Percentiles rank a stretch among this genome's conserved stretches.
These are phyloP conservation scores for Lagopus muta DNA, from an alignment of 2,113 vertebrate species.

Conservation along the genomic window DNA sequence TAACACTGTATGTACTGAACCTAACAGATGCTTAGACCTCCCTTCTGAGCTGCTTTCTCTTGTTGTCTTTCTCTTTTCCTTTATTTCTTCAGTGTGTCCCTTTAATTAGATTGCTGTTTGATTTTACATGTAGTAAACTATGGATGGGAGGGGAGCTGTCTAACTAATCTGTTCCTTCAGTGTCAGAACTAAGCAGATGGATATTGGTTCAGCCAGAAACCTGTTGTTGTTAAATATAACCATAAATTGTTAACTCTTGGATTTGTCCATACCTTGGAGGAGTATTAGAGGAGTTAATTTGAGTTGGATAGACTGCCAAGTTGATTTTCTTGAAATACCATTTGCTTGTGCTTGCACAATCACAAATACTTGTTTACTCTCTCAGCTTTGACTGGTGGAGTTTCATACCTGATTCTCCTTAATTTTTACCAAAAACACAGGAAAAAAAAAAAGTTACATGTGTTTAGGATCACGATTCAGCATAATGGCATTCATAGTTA, in stretches of 20 bases:
- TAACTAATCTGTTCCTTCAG: background rate
- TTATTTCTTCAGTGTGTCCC: background rate
- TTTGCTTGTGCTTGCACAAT: background rate
- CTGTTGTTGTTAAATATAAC: background rate
- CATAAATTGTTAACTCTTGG: background rate
- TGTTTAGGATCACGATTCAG: background rate
- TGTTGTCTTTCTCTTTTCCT: background rate
- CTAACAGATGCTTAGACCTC: background rate
- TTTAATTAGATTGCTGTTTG: background rate
- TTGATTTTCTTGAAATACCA: background rate
- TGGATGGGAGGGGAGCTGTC: background rate
- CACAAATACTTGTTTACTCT: background rate
- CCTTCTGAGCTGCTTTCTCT: rapidly evolving
- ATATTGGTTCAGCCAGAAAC: background rate
- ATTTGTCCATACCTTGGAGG: background rate
- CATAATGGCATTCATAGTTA: background rate
- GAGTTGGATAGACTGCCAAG: background rate
- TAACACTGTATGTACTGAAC: background rate
- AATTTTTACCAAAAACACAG: background rate
- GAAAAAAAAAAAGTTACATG: background rate
- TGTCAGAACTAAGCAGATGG: background rate
- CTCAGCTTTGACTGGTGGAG: background rate
- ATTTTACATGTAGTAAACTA: background rate
- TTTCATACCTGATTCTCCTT: background rate
- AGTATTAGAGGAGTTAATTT: background rate